Conservation (phyloP, 2,113 vertebrate species). For the Rhinoderma darwinii region DNA sequence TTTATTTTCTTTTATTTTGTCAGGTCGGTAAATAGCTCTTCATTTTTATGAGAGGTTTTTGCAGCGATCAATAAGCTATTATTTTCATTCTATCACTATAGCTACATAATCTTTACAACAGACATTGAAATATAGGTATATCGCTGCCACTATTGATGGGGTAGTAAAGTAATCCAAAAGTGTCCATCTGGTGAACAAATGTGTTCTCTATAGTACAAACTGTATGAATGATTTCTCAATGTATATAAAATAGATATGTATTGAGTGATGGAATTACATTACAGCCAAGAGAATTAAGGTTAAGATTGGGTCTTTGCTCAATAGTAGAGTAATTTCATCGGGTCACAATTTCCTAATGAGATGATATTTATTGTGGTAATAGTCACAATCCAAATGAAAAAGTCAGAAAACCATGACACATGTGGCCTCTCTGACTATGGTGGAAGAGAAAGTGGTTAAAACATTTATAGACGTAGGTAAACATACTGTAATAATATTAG, state of each 20-base stretch:
- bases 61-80: slow-evolving; percentile 53
- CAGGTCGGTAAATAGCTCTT: slow-evolving; percentile 36
- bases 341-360: not conserved
- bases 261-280: not conserved
- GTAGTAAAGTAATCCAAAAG: slow-evolving; percentile 35
- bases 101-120: slow-evolving; percentile 50
- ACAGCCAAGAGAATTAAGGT: not conserved
- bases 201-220: slow-evolving; percentile 10
- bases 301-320: not conserved
- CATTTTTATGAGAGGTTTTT: slow-evolving; percentile 34
- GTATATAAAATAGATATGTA: not conserved
- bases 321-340: not conserved
- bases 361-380: not conserved
- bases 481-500: too few species aligned
- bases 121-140: slow-evolving; percentile 48
- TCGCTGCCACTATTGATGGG: slow-evolving; percentile 22
- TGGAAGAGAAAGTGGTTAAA: too few species aligned
- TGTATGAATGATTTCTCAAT: not conserved
- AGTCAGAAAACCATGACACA: not conserved
- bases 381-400: not conserved
- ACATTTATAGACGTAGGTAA: too few species aligned
- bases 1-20: slow-evolving; percentile 44
- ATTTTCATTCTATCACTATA: slow-evolving; percentile 42
- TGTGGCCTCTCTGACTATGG: not conserved
- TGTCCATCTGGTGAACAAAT: not conserved